Conservation (phyloP, 2,113 vertebrate genomes). For the Perca fluviatilis region DNA sequence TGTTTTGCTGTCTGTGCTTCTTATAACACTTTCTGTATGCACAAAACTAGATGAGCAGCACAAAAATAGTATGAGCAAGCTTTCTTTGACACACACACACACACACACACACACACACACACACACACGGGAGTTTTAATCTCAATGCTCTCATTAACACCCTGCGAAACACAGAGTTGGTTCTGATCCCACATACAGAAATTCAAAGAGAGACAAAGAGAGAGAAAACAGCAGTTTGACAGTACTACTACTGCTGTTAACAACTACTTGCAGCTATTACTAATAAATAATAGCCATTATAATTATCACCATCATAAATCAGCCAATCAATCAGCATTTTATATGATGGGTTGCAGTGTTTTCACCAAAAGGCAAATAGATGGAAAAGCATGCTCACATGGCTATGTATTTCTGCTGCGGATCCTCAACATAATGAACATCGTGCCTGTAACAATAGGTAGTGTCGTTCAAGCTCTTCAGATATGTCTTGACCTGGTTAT, state of each 20-base stretch:
- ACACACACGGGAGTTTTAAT: constrained; percentile 7
- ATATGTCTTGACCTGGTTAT: too few relatives aligned
- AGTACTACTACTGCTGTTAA: too few relatives aligned
- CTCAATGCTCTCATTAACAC: constrained; percentile 23
- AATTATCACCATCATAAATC: not conserved
- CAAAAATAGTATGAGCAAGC: too few relatives aligned
- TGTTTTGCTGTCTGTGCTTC: not conserved
- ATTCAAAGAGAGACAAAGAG: not conserved
- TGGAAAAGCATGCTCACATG: too few relatives aligned
- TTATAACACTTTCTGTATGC: not conserved
- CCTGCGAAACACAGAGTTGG: not conserved
- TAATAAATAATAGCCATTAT: not conserved
- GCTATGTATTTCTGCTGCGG: too few relatives aligned
- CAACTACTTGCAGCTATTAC: not conserved
- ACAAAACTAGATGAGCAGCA: not conserved
- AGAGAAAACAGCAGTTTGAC: not conserved
- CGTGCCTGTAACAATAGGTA: too few relatives aligned
- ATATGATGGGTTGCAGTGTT: not conserved
- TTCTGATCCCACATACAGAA: not conserved
- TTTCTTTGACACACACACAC: not conserved
- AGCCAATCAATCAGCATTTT: not conserved
- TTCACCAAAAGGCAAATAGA: too few relatives aligned
- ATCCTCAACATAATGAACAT: too few relatives aligned
- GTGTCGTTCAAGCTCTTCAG: too few relatives aligned
- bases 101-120: not conserved